Conservation (phyloP, 2,888 invertebrate species). For the Maniola hyperantus region DNA sequence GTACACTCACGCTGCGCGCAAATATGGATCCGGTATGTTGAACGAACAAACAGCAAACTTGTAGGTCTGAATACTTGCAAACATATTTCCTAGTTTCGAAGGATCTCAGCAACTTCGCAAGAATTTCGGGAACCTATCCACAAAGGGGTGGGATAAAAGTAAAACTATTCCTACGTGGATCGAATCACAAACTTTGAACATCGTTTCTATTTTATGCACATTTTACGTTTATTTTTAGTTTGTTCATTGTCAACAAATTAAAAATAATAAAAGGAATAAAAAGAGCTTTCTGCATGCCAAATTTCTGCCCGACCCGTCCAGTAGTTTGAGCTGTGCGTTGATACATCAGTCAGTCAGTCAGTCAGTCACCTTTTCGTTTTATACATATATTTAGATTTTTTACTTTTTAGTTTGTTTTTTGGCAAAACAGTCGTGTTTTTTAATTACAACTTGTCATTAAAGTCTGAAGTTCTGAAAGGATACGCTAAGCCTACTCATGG, state of each 20-base stretch:
- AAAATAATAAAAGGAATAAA: no score
- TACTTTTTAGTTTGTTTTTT: neutral
- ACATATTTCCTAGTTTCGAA: conserved; percentile 6
- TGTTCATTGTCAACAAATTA: no score
- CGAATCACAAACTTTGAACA: neutral
- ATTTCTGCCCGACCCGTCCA: no score
- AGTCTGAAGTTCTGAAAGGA: no score
- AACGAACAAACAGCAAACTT: neutral
- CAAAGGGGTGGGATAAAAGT: conserved; percentile 1
- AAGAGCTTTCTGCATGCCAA: no score
- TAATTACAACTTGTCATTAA: no score
- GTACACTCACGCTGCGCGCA: neutral
- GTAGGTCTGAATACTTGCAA: conserved; percentile 13
- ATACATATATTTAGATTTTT: no score
- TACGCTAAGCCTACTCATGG: neutral
- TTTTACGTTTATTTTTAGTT: neutral
- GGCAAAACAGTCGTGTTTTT: no score
- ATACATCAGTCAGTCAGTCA: no score
- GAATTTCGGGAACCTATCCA: conserved; percentile 1
- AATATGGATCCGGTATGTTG: neutral
- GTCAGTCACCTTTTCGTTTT: no score
- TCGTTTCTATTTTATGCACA: neutral
- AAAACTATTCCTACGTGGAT: conserved; percentile 10
- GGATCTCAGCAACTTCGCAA: conserved; percentile 9
- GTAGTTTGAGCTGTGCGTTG: no score